Conservation (phyloP, 1,140 invertebrate species). For the Pseudachorutes palmiensis region DNA sequence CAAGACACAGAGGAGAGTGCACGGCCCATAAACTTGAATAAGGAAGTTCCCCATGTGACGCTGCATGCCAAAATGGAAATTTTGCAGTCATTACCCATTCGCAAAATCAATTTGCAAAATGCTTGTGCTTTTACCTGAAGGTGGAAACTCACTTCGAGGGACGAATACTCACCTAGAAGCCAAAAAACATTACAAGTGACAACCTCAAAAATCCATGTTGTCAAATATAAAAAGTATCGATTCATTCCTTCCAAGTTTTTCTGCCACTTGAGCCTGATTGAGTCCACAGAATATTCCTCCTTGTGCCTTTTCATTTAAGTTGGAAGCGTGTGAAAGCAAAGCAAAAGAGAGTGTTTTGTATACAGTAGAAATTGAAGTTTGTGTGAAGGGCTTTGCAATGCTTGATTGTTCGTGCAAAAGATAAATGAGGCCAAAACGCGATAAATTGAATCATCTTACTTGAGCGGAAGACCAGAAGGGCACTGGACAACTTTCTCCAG, state of each 20-base stretch:
- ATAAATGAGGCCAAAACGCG: background rate
- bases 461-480: background rate
- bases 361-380: no score
- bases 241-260: no score
- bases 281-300: background rate
- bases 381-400: background rate
- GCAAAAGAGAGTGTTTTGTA: no score
- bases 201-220: background rate
- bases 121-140: conserved; percentile 54
- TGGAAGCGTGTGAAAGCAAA: no score
- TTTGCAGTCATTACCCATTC: background rate
- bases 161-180: conserved; percentile 59
- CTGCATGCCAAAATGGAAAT: conserved; percentile 9
- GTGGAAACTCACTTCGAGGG: conserved; percentile 71
- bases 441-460: conserved; percentile 6
- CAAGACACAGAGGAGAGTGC: conserved; percentile 67
- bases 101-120: background rate
- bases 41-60: conserved; percentile 80
- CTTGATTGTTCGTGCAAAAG: background rate
- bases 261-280: background rate
- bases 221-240: no score
- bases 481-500: no score
- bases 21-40: conserved; percentile 81
- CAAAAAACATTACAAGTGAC: background rate
- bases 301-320: background rate